Conservation (phyloP, 2,797 vertebrate genomes). For the Picus viridis region DNA sequence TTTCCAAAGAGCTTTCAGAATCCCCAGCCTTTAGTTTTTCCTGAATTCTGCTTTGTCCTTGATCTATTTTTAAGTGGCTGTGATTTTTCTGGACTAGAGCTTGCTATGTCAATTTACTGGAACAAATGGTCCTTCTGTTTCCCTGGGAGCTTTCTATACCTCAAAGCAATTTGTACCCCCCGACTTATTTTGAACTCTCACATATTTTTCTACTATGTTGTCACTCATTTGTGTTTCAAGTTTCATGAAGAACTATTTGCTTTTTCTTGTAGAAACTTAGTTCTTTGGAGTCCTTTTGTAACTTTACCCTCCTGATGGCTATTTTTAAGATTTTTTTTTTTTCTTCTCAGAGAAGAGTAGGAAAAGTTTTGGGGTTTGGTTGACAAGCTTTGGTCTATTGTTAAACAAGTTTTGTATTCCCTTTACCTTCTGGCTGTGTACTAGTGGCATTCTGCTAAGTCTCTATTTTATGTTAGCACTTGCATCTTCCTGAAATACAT, state of each 20-base stretch:
- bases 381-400: background rate
- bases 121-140: conserved; percentile 54
- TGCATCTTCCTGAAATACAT: background rate
- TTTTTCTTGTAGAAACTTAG: conserved; percentile 16
- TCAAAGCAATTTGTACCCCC: conserved; percentile 53
- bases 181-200: conserved; percentile 34
- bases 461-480: background rate
- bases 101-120: conserved; percentile 47
- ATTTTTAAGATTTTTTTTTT: background rate
- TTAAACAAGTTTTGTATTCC: background rate
- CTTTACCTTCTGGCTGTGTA: background rate
- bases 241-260: conserved; percentile 20
- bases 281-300: background rate
- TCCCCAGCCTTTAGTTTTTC: background rate
- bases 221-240: conserved; percentile 28
- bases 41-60: conserved; percentile 32
- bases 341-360: background rate
- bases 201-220: conserved; percentile 15
- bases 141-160: conserved; percentile 41
- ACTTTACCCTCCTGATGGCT: background rate
- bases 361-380: background rate
- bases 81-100: conserved; percentile 44
- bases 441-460: background rate
- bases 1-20: conserved; percentile 6
- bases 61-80: conserved; percentile 44